phyloP scores from a whole-genome alignment of 2,797 vertebrate species.

The Sebastes kiyomatsui region DNA sequence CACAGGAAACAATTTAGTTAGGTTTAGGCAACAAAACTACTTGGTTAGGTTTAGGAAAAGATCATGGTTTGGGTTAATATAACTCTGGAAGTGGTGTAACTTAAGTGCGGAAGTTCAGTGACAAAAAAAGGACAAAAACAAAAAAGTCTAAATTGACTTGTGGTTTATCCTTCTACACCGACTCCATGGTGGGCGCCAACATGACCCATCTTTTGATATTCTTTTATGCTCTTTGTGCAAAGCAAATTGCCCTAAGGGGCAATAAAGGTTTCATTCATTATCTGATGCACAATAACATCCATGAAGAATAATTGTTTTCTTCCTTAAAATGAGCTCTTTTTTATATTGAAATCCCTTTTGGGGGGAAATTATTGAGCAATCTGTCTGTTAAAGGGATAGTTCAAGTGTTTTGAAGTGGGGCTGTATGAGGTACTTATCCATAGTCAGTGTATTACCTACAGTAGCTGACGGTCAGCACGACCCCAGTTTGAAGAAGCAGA shows the following conservation, averaged over 20 bases:
- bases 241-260: not conserved
- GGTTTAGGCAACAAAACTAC: no score
- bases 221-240: not conserved
- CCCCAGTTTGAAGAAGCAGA: not conserved
- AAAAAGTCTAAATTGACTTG: not conserved
- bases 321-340: constrained; percentile 5
- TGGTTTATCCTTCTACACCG: not conserved
- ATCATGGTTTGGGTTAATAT: no score
- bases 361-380: constrained; percentile 19
- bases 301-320: not conserved
- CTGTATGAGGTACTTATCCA: no score
- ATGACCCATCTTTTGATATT: not conserved
- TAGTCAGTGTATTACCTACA: no score
- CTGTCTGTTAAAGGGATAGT: constrained; percentile 32
- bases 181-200: not conserved
- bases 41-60: no score
- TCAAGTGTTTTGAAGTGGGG: not conserved
- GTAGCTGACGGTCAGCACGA: not conserved
- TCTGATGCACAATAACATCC: not conserved
- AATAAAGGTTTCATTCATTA: not conserved
- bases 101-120: no score
- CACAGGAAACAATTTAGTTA: no score
- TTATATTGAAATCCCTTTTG: constrained; percentile 3
- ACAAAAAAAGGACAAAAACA: no score
- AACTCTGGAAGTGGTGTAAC: no score